Conservation (phyloP, 2,797 vertebrate species). For the Pangasius sanitwongsei region DNA sequence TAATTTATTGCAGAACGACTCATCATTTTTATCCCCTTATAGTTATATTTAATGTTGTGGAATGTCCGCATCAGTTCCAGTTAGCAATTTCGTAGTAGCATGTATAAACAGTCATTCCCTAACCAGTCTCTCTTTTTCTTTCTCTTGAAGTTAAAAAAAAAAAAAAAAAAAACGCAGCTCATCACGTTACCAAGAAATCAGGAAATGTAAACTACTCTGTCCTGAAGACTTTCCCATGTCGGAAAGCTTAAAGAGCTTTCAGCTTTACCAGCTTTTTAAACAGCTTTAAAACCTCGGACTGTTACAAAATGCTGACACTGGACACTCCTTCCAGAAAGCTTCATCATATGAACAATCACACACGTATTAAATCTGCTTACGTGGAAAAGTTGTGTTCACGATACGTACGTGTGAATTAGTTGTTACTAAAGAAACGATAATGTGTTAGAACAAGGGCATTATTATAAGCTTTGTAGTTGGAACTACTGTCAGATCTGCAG, state of each 20-base stretch:
- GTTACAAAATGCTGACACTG: neutral
- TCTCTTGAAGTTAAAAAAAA: neutral
- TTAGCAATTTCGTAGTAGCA: neutral
- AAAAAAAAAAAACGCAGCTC: neutral
- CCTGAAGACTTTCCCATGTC: neutral
- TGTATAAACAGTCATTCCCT: too few species aligned
- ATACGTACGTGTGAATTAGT: neutral
- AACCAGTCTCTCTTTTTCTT: neutral
- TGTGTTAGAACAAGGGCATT: neutral
- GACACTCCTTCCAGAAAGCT: neutral
- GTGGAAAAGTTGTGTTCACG: neutral
- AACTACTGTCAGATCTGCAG: neutral
- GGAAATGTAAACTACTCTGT: neutral
- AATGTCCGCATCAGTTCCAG: neutral
- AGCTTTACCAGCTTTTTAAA: too few species aligned
- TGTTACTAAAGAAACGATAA: neutral
- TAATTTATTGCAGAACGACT: neutral
- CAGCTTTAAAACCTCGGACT: neutral
- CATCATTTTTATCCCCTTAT: too few species aligned
- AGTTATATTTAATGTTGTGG: too few species aligned
- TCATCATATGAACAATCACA: neutral
- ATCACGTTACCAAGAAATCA: neutral
- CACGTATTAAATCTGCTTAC: neutral
- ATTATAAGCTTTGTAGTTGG: neutral
- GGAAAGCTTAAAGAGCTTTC: neutral